phyloP scores from a whole-genome alignment of 2,113 vertebrate genomes.

The Chionis minor region DNA sequence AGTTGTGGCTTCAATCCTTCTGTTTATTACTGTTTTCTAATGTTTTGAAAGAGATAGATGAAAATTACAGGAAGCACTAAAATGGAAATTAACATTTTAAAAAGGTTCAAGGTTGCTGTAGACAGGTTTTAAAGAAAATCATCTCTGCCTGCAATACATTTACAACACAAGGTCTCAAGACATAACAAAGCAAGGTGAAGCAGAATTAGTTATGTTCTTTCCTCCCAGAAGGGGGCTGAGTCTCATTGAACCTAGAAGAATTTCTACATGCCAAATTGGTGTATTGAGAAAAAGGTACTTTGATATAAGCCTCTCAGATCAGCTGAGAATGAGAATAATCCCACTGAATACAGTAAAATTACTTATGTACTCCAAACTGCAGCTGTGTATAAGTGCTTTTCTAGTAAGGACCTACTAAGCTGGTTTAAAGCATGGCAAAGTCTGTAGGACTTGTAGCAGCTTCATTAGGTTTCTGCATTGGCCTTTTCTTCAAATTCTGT shows the following conservation, averaged over 20 bases:
- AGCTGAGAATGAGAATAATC: neutral
- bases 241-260: neutral
- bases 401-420: neutral
- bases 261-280: neutral
- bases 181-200: neutral
- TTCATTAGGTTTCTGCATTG: neutral
- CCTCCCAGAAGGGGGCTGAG: neutral
- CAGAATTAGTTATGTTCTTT: neutral
- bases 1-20: neutral
- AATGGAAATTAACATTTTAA: neutral
- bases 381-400: neutral
- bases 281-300: neutral
- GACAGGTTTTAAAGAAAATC: neutral
- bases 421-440: neutral
- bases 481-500: neutral
- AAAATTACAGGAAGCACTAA: conserved; percentile 10
- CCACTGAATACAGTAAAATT: neutral
- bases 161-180: neutral
- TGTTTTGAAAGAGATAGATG: neutral
- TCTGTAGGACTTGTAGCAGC: neutral
- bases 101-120: neutral
- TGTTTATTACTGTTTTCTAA: neutral
- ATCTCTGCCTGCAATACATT: neutral
- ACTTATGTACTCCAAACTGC: neutral
- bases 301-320: neutral